Base-by-base conservation (phyloP, 2,113 vertebrate species). In the Malaclemys terrapin region DNA sequence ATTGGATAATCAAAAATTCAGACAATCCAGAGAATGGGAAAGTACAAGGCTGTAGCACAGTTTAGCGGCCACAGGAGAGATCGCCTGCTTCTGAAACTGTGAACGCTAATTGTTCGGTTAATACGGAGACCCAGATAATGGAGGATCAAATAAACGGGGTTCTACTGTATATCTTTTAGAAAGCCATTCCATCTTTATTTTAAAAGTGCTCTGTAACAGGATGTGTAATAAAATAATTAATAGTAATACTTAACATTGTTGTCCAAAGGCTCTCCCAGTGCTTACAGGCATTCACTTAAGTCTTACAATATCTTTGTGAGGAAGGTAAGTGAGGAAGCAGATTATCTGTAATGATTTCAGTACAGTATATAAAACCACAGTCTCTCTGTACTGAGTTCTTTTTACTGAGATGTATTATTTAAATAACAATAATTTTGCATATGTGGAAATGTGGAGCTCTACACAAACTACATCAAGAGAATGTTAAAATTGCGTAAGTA, bases 151-250 rank as follows among this genome's bases (percentile, higher is more conserved):
- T 54, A 54, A 54, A 54, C 8, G 1, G 20, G 53, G 53, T 54
- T 54, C 20, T 54, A 54, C 53, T 54, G 53, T 54, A 54, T 54
- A 22, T 54, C 53, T 54, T 54, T 54, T 9, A 54, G 53, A 54
- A 54, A 54, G 20, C 20, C 53, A 54, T 22, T 54, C 53, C 53
- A 54, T 54, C 53, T 54, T 22, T 54, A 22, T 54, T 62, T 62
- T 62, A 7, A 8, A 50, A 11, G 25, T 0, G 3, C 20, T 54
- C 69, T 56, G 29, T 25, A 31, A 45, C 3, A 35, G 2, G 19
- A 56, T 50, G 49, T 35, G 10, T 27, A 27, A 62, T 50, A 0
- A 24, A 38, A 31, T 1, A 13, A 78, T 10, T n/a, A 14, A 65
- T 12, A 31, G 29, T 2, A 0, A 83, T 2, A 42, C 42, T 27